Conservation (phyloP, 2,113 vertebrate genomes). For the Pelvicachromis taeniatus region DNA sequence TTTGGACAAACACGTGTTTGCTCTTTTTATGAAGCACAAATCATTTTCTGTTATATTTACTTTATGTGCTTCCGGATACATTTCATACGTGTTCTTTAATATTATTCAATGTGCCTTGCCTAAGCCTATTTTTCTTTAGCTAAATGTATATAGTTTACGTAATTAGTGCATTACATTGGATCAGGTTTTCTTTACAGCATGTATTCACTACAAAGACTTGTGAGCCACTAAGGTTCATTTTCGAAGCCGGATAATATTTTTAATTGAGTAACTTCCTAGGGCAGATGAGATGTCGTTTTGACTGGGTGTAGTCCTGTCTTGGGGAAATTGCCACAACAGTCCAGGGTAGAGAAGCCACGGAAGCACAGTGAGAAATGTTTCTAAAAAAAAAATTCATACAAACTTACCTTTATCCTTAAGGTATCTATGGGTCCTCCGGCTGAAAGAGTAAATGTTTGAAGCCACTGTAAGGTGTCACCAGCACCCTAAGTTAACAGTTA, state of each 20-base stretch:
- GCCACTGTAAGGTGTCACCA: background rate
- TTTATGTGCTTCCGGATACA: background rate
- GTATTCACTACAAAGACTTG: background rate
- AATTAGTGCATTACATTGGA: background rate
- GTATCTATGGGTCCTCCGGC: background rate
- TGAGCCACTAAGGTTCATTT: background rate
- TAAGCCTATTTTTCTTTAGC: background rate
- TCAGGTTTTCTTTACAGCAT: background rate
- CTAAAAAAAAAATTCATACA: background rate
- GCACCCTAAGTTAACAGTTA: slow-evolving; percentile 30
- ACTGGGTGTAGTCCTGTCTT: slow-evolving; percentile 40
- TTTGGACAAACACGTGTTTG: background rate
- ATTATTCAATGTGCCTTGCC: background rate
- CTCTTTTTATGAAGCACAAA: background rate
- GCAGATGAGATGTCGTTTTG: slow-evolving; percentile 3
- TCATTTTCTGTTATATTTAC: background rate
- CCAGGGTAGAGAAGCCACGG: background rate
- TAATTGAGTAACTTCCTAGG: background rate
- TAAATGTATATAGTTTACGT: background rate
- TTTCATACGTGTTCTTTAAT: background rate
- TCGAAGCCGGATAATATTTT: background rate
- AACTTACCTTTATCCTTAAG: slow-evolving; percentile 25
- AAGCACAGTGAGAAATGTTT: background rate
- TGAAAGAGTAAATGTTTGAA: background rate
- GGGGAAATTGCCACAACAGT: background rate